Percentiles rank a stretch among this genome's conserved stretches.
These are phyloP conservation scores for Sphaerodactylus townsendi DNA, from an alignment of 2,113 vertebrate genomes.

Conservation along the genomic window DNA sequence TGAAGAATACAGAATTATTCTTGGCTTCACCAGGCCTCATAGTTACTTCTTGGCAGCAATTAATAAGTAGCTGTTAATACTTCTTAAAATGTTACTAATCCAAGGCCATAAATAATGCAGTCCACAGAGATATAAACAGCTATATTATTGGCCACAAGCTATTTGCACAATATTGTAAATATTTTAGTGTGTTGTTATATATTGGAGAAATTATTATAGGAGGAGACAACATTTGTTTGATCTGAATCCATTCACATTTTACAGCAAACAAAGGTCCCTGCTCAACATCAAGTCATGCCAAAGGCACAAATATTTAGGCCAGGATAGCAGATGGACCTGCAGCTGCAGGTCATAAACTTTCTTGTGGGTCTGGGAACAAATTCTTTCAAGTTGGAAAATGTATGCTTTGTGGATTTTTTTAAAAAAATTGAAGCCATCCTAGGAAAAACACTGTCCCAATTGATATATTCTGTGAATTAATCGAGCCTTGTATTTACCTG, in stretches of 20 bases:
- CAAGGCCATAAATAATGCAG: conserved; percentile 61
- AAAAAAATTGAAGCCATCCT: conserved; percentile 16
- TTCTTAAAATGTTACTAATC: conserved; percentile 58
- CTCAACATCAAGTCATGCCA: conserved; percentile 65
- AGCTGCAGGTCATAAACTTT: conserved; percentile 70
- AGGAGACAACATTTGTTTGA: conserved; percentile 59
- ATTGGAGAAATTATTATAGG: conserved; percentile 61
- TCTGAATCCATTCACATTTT: conserved; percentile 54
- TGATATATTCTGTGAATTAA: conserved; percentile 9
- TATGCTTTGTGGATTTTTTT: conserved; percentile 38
- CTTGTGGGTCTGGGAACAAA: conserved; percentile 67
- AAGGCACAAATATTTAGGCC: conserved; percentile 77
- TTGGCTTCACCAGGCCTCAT: conserved; percentile 48
- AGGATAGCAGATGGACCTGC: conserved; percentile 67
- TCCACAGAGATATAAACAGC: conserved; percentile 72
- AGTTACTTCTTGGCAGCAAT: conserved; percentile 63
- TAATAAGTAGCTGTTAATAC: conserved; percentile 67
- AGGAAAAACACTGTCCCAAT: neutral
- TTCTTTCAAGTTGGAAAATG: conserved; percentile 45
- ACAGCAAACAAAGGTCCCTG: conserved; percentile 59
- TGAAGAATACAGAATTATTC: conserved; percentile 42
- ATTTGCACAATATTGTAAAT: conserved; percentile 70
- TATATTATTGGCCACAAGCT: conserved; percentile 54
- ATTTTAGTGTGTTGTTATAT: conserved; percentile 71
- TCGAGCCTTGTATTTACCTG: conserved; percentile 81